A percentile compares a stretch with the other conserved stretches of the same genome.
phyloP scores from a whole-genome alignment of 2,888 invertebrate species.

The Mayetiola destructor region DNA sequence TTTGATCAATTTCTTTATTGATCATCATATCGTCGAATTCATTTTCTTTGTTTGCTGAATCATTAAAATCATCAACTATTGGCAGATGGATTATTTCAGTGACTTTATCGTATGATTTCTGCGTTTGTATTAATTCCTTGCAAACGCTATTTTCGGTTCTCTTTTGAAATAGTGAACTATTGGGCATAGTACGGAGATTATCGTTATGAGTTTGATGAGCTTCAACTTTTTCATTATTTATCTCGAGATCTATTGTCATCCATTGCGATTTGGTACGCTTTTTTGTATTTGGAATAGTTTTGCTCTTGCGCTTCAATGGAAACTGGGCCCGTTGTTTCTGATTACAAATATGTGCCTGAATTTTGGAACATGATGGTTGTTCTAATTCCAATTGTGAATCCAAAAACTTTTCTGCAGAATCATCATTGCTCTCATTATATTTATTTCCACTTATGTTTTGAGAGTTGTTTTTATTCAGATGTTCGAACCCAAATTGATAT shows the following conservation, averaged over 20 bases:
- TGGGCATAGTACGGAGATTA: neutral
- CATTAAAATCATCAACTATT: neutral
- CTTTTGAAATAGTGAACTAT: neutral
- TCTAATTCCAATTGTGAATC: no score
- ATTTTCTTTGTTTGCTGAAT: neutral
- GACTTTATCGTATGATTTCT: neutral
- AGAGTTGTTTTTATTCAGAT: neutral
- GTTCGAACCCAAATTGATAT: neutral
- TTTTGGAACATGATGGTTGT: no score
- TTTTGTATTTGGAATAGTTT: neutral
- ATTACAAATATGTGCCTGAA: neutral
- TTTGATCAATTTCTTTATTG: neutral
- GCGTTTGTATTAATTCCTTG: neutral
- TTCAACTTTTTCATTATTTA: neutral
- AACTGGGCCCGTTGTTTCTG: neutral
- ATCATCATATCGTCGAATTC: neutral
- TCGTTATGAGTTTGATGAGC: neutral
- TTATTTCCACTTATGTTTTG: neutral
- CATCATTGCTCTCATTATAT: neutral
- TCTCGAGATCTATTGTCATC: neutral
- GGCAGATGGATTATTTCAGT: neutral
- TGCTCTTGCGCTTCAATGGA: neutral
- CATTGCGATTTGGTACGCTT: neutral
- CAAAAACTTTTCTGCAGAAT: neutral
- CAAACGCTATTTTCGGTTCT: neutral